Evolutionary conservation across 2,797 vertebrate species (phyloP), one percentile per base, ranked within the genome.

Genomic region (Syngnathus rostellatus): DNA sequence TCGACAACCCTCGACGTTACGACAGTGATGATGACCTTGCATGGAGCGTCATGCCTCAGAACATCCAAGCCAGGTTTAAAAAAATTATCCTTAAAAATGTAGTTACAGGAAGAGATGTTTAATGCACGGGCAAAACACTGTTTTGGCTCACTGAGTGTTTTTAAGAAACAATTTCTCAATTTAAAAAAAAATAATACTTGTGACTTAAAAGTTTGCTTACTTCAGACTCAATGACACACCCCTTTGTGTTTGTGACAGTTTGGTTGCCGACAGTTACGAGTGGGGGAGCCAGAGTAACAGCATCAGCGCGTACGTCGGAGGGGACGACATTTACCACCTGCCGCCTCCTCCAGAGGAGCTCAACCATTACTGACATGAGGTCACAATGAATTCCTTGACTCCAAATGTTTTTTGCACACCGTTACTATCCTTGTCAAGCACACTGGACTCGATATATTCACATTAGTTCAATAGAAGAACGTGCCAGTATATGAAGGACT

Each of bases 1-100:
- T 98, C 46, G 96, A 98, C 88, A 98, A 98, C 83, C 96, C 96
- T 12, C 91, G 94, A 43, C 92, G 96, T 69, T 97, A 98, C 0
- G 96, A 98, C 88, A 98, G 96, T 0, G 96, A 98, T 5, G 96
- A 98, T 0, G 93, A 98, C 63, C 89, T 98, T 17, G 93, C 94
- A 0, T 98, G 96, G 96, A 94, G 92, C 62, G 90, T 93, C 62
- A 92, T 93, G 74, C 93, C 95, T n/a, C 94, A 93, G 77, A 94
- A 93, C 72, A 85, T 93, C 68, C 94, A 94, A 68, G 92, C 93
- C 85, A 95, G 94, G 95, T 97, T 82, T 37, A 50, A 25, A 8
- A 8, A 16, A 7, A 8, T 21, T n/a, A 53, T 53, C n/a, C n/a
- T 53, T 19, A 23, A 21, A 51, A 51, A 51, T 51, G 50, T 21